Conservation (phyloP, 2,888 invertebrate species). For the Pristionchus arcanus region DNA sequence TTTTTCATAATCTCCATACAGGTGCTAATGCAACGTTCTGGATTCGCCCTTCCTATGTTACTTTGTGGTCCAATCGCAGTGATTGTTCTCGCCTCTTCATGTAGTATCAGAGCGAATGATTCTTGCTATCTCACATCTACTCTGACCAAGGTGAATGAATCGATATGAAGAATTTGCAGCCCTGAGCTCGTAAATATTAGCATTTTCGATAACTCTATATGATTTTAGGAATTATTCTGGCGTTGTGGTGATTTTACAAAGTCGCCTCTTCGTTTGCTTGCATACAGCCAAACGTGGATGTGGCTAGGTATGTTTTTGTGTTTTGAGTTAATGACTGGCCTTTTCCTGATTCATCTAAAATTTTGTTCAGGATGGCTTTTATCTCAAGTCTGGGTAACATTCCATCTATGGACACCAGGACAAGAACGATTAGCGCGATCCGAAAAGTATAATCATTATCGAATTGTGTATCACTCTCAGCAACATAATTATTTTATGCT, state of each 20-base stretch:
- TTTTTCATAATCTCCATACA: constrained; percentile 55
- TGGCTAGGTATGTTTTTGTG: constrained; percentile 72
- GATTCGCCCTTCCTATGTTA: constrained; percentile 96
- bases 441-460: constrained; percentile 82
- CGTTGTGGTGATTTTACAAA: constrained; percentile 66
- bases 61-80: constrained; percentile 93
- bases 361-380: constrained; percentile 59
- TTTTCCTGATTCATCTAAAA: neutral
- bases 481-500: neutral
- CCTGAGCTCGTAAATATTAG: neutral
- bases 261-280: constrained; percentile 14
- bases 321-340: neutral
- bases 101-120: constrained; percentile 85
- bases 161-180: neutral
- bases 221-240: constrained; percentile 82
- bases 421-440: constrained; percentile 96
- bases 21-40: constrained; percentile 91
- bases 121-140: constrained; percentile 90
- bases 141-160: constrained; percentile 79
- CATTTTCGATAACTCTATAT: neutral
- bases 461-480: neutral
- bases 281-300: constrained; percentile 72
- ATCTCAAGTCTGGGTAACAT: constrained; percentile 88
- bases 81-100: constrained; percentile 80
- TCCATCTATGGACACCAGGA: constrained; percentile 98